Percentiles rank a stretch among this genome's conserved stretches.
Conservation (phyloP, 2,888 invertebrate genomes). For the Apamea anceps region DNA sequence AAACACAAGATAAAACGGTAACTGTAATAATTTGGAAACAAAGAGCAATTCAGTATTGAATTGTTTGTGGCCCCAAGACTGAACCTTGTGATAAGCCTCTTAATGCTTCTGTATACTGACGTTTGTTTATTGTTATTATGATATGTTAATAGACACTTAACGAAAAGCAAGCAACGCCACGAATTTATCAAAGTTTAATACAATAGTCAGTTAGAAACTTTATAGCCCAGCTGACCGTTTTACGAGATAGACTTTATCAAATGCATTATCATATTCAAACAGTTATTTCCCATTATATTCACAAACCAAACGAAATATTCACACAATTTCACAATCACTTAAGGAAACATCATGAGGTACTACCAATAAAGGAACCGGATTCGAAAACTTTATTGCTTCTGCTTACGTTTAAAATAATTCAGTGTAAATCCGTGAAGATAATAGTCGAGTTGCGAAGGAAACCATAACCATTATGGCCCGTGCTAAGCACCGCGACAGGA, state of each 20-base stretch:
- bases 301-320: conserved; percentile 56
- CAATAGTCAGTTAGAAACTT: conserved; percentile 55
- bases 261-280: conserved; percentile 63
- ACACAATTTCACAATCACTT: conserved; percentile 60
- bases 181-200: conserved; percentile 50
- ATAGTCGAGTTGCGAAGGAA: conserved; percentile 69
- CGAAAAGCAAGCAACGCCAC: conserved; percentile 31
- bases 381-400: conserved; percentile 69
- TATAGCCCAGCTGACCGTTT: conserved; percentile 50
- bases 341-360: conserved; percentile 60
- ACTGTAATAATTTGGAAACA: conserved; percentile 40
- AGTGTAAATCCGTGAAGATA: conserved; percentile 67
- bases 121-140: conserved; percentile 52
- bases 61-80: conserved; percentile 37
- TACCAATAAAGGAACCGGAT: conserved; percentile 68
- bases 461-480: conserved; percentile 71
- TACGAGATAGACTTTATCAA: conserved; percentile 62
- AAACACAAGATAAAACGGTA: conserved; percentile 37
- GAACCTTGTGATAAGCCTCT: conserved; percentile 48
- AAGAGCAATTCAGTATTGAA: conserved; percentile 46
- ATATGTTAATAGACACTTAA: conserved; percentile 48
- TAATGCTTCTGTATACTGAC: conserved; percentile 27
- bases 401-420: conserved; percentile 68
- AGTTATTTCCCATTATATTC: conserved; percentile 61
- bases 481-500: conserved; percentile 60